Conservation (phyloP, 2,888 invertebrate species). For the Zygogramma bicolorata region DNA sequence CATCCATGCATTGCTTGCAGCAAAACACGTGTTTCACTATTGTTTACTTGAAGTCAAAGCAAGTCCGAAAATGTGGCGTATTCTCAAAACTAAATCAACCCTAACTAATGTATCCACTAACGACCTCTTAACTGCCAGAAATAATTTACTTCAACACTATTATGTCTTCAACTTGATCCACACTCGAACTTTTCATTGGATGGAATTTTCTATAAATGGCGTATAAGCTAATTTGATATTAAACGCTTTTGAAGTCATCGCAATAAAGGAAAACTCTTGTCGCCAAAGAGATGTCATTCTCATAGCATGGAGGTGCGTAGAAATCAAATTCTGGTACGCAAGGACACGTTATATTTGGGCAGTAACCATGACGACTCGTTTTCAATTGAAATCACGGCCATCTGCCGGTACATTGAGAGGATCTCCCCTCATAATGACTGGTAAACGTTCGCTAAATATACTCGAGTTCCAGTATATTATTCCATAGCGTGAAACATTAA, state of each 20-base stretch:
- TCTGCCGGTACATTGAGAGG: conserved; percentile 63
- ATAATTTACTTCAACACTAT: conserved; percentile 30
- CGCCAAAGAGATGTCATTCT: conserved; percentile 32
- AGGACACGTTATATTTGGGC: conserved; percentile 61
- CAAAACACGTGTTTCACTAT: not conserved
- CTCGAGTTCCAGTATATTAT: conserved; percentile 63
- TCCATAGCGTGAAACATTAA: conserved; percentile 64
- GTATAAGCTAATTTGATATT: conserved; percentile 66
- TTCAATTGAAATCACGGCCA: conserved; percentile 65
- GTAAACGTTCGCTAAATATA: conserved; percentile 66
- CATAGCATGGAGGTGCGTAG: conserved; percentile 37
- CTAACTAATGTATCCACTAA: conserved; percentile 52
- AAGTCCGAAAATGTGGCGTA: not conserved
- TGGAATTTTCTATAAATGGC: conserved; percentile 56
- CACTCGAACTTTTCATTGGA: conserved; percentile 28
- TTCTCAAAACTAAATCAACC: conserved; percentile 42
- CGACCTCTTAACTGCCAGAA: conserved; percentile 39
- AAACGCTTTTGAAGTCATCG: conserved; percentile 58
- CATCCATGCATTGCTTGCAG: not conserved
- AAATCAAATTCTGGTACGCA: conserved; percentile 54
- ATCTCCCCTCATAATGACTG: conserved; percentile 58
- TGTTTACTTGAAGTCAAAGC: not conserved
- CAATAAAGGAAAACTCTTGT: conserved; percentile 53
- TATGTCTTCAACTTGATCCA: conserved; percentile 21
- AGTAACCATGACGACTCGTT: conserved; percentile 64